phyloP scores from a whole-genome alignment of 2,797 vertebrate genomes.

The Lates japonicus region DNA sequence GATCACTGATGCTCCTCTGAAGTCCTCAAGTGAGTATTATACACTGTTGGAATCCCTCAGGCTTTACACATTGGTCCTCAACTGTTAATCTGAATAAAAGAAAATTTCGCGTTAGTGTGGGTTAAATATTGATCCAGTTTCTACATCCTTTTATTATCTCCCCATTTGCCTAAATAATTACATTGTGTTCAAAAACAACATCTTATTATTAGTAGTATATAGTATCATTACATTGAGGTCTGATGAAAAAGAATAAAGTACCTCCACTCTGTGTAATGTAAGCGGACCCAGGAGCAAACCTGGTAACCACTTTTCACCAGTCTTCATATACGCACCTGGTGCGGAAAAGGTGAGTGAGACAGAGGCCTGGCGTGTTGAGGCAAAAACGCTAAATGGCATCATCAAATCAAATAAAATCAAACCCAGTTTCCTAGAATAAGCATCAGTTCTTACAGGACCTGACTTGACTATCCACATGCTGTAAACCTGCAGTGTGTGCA shows the following conservation, averaged over 20 bases:
- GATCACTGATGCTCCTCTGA: constrained; percentile 48
- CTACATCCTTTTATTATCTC: background rate
- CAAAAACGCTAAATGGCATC: constrained; percentile 9
- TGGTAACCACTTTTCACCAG: constrained; percentile 97
- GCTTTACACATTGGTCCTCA: constrained; percentile 89
- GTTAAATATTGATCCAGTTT: background rate
- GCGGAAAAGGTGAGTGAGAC: constrained; percentile 11
- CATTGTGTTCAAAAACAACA: background rate
- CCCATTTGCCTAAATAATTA: background rate
- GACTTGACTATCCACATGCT: constrained; percentile 33
- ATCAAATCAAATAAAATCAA: constrained; percentile 17
- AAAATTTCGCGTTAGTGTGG: constrained; percentile 2
- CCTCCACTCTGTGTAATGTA: constrained; percentile 98
- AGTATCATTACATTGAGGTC: background rate
- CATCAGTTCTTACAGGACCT: constrained; percentile 29
- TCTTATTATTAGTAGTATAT: too few relatives aligned
- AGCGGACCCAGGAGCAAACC: constrained; percentile 96
- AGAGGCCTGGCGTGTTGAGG: constrained; percentile 29
- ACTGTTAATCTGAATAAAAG: constrained; percentile 90
- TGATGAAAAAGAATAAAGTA: constrained; percentile 63
- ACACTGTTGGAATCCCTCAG: background rate
- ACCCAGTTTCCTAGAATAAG: background rate
- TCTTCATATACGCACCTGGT: constrained; percentile 96
- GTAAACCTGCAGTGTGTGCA: background rate
- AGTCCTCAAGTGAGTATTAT: constrained; percentile 31